These are phyloP conservation scores for Spatulosminthurus flaviceps DNA, from an alignment of 2,888 invertebrate species.

Conservation along the genomic window DNA sequence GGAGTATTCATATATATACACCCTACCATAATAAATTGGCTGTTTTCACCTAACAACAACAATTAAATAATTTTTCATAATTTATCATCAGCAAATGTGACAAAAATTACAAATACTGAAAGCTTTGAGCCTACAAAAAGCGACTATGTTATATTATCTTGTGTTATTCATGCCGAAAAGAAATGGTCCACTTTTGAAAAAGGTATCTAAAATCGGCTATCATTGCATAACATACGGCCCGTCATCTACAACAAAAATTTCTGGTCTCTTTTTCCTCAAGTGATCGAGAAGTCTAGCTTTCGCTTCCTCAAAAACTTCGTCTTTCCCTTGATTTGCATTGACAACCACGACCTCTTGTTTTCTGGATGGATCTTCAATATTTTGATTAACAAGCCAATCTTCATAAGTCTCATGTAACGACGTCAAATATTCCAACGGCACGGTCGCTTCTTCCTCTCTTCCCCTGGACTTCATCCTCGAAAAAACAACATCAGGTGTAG, in stretches of 20 bases:
- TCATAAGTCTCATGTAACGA: constrained; percentile 68
- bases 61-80: too few relatives aligned
- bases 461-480: constrained; percentile 67
- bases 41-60: too few relatives aligned
- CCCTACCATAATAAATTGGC: too few relatives aligned
- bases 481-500: constrained; percentile 67
- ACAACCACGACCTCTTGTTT: constrained; percentile 57
- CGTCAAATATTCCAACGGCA: constrained; percentile 66
- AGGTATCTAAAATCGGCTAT: background rate
- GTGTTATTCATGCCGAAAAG: too few relatives aligned
- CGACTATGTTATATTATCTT: too few relatives aligned
- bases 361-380: background rate
- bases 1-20: too few relatives aligned
- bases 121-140: too few relatives aligned
- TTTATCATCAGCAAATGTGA: too few relatives aligned
- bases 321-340: constrained; percentile 58
- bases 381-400: constrained; percentile 67
- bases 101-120: too few relatives aligned
- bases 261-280: constrained; percentile 19
- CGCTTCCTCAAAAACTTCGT: constrained; percentile 49
- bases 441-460: constrained; percentile 67
- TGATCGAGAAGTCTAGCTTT: constrained; percentile 21
- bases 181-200: background rate
- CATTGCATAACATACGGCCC: background rate
- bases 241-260: background rate